Base-by-base conservation (phyloP, 2,797 vertebrate genomes). In the Anguilla megastoma region DNA sequence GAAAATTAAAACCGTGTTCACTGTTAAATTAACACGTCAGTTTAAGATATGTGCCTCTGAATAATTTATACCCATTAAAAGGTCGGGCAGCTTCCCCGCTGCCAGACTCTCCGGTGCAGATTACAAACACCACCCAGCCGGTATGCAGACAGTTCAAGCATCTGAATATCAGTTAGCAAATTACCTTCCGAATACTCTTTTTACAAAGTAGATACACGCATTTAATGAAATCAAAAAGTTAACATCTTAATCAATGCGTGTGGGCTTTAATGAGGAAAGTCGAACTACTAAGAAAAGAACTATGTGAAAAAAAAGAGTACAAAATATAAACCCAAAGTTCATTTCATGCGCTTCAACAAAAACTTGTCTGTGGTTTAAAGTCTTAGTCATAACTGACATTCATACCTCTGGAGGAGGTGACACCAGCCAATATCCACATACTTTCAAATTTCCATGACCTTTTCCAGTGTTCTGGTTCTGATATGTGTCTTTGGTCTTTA, bases 101-200 rank as follows among this genome's bases (percentile, higher is more conserved):
- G 50, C 18, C 58, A 87, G 45, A 79, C 56, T 66, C 79, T 27
- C 76, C 86, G 54, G 87, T 88, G 88, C 79, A 85, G 80, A 86
- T 41, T 18, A 60, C 71, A 85, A 87, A 69, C 27, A 58, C 58
- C 24, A 1, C 2, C 87, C 48, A 24, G 18, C 80, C 41, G 0
- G 69, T n/a, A 76, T 54, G 80, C 10, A 85, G 24, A 36, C n/a
- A 27, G 24, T 9, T 85, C 21, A 3, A 60, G 41, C 52, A 24
- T 36, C 8, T 60, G 90, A 92, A 89, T 84, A 88, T 52, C 71
- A 54, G 91, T 90, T 89, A 88, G 88, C 88, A 69, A 89, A 92
- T 90, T 89, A 87, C 89, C 52, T 50, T 27, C 52, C 27, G 3
- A n/a, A 54, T 41, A 66, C 30, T 6, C 18, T 85, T 85, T 16